Percentiles rank a stretch among this genome's conserved stretches.
phyloP scores from a whole-genome alignment of 1,140 invertebrate genomes.

The Oreohelix idahoensis region DNA sequence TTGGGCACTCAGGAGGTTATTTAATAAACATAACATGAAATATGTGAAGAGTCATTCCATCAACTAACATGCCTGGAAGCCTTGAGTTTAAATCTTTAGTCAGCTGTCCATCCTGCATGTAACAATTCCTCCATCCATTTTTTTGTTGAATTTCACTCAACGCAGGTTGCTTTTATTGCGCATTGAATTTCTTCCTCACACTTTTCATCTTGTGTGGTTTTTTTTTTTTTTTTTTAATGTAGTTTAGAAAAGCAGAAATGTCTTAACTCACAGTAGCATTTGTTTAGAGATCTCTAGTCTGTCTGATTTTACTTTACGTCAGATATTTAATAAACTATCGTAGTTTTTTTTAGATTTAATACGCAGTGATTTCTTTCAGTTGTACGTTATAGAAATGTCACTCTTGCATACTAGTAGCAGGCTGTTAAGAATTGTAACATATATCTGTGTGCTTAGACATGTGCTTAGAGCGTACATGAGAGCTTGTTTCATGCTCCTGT shows the following conservation, averaged over 20 bases:
- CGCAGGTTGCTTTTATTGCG: not conserved
- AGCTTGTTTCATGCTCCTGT: not conserved
- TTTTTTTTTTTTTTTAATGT: no score
- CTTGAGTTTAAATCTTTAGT: not conserved
- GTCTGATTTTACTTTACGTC: no score
- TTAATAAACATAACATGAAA: constrained; percentile 28
- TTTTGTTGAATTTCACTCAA: not conserved
- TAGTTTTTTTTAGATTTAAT: no score
- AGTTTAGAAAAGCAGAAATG: no score
- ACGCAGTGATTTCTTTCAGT: no score
- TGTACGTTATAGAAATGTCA: no score
- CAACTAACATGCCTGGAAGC: constrained; percentile 8
- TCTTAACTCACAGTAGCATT: no score
- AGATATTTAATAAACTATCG: no score
- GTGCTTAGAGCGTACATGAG: not conserved
- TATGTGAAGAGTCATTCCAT: constrained; percentile 37
- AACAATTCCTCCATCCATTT: not conserved
- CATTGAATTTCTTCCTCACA: no score
- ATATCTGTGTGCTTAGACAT: not conserved
- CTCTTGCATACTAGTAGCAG: no score
- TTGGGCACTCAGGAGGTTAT: constrained; percentile 30
- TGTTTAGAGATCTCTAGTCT: no score
- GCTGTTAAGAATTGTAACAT: not conserved
- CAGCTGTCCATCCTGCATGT: not conserved
- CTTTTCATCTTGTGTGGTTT: no score